Percentiles rank a stretch among this genome's conserved stretches.
Conservation (phyloP, 23 tunicate genomes). For the Botrylloides violaceus region DNA sequence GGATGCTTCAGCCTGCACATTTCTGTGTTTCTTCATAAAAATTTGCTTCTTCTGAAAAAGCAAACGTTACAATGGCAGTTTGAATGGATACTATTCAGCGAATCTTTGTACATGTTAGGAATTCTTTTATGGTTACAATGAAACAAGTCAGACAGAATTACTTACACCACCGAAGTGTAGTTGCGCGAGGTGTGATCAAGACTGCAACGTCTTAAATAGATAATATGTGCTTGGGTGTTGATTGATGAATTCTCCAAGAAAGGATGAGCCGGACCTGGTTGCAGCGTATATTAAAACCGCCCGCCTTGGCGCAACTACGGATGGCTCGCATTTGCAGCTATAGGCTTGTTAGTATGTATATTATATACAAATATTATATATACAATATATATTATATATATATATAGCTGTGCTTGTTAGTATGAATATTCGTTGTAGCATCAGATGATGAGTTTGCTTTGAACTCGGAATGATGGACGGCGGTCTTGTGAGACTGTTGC, state of each 20-base stretch:
- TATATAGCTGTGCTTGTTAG: too few relatives aligned
- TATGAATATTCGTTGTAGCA: too few relatives aligned
- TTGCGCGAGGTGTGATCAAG: background rate
- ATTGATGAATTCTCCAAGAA: slow-evolving; percentile 10
- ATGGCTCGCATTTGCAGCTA: background rate
- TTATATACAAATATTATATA: too few relatives aligned
- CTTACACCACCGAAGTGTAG: background rate
- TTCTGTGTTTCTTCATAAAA: background rate
- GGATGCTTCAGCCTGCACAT: background rate
- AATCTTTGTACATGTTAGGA: background rate
- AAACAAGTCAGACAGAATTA: background rate
- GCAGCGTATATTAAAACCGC: slow-evolving; percentile 7
- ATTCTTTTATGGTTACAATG: background rate
- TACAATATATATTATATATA: too few relatives aligned
- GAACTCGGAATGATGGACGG: too few relatives aligned
- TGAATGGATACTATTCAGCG: background rate
- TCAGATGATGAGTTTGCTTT: too few relatives aligned
- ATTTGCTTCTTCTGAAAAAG: background rate
- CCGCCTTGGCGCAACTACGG: background rate
- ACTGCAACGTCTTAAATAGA: slow-evolving; percentile 11
- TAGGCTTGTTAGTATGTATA: too few relatives aligned
- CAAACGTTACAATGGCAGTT: slow-evolving; percentile 8
- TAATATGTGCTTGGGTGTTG: slow-evolving; percentile 2
- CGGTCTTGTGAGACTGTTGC: too few relatives aligned
- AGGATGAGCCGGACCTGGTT: slow-evolving; percentile 2